phyloP scores from a whole-genome alignment of 2,797 vertebrate species.

The Brotula barbata region DNA sequence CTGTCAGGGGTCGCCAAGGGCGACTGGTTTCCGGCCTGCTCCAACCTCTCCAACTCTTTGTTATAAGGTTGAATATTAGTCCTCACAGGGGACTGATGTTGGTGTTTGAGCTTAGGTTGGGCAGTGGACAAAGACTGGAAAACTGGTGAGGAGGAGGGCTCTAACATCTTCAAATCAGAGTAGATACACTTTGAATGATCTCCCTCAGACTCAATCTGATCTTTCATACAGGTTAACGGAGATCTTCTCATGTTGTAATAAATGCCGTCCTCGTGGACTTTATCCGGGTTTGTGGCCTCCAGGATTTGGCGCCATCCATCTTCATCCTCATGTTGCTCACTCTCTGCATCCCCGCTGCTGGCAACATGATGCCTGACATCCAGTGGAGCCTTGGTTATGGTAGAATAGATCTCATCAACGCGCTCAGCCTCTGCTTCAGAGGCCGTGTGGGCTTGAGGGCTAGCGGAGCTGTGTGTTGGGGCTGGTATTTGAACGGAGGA shows the following conservation, averaged over 20 bases:
- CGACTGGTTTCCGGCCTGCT: slow-evolving; percentile 41
- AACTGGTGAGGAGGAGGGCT: neutral
- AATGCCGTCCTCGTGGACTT: slow-evolving; percentile 20
- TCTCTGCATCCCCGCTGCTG: slow-evolving; percentile 22
- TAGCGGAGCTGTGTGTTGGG: slow-evolving; percentile 25
- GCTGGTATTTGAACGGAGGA: slow-evolving; percentile 15
- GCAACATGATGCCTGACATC: slow-evolving; percentile 1
- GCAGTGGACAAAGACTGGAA: neutral
- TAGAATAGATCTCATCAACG: slow-evolving; percentile 63
- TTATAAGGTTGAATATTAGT: slow-evolving; percentile 17
- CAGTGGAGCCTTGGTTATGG: slow-evolving; percentile 37
- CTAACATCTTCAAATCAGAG: slow-evolving; percentile 9
- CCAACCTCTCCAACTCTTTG: slow-evolving; percentile 38
- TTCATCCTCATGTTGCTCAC: slow-evolving; percentile 21
- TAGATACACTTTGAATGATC: slow-evolving; percentile 45
- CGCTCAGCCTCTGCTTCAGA: slow-evolving; percentile 10
- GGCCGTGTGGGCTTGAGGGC: slow-evolving; percentile 2
- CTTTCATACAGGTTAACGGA: slow-evolving; percentile 3
- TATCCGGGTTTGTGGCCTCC: slow-evolving; percentile 33
- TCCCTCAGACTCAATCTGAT: neutral
- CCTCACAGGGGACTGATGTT: slow-evolving; percentile 27
- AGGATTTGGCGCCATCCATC: slow-evolving; percentile 37
- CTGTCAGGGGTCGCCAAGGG: slow-evolving; percentile 37
- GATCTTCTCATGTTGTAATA: slow-evolving; percentile 53
- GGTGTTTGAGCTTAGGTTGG: slow-evolving; percentile 25